phyloP scores from a whole-genome alignment of 2,888 invertebrate genomes.

The Xestia xanthographa region DNA sequence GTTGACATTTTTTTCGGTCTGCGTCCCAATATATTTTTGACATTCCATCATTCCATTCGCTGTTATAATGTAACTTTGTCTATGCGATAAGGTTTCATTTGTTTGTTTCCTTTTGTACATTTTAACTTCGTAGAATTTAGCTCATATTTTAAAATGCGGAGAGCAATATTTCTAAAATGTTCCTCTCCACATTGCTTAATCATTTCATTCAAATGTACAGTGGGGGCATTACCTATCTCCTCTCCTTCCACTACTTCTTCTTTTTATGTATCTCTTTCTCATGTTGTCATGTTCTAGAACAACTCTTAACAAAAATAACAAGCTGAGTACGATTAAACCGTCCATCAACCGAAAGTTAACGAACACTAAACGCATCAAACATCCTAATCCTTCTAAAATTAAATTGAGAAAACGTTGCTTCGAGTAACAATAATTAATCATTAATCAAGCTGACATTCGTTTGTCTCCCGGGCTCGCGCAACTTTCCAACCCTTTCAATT shows the following conservation, averaged over 20 bases:
- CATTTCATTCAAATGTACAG: background rate
- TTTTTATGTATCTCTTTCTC: background rate
- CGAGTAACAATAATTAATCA: conserved; percentile 82
- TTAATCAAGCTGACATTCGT: conserved; percentile 87
- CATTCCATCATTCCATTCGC: background rate
- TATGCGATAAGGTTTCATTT: background rate
- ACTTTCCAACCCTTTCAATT: conserved; percentile 88
- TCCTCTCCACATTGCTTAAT: no score
- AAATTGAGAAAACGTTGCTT: conserved; percentile 70
- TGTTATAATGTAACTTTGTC: background rate
- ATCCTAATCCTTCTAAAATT: conserved; percentile 69
- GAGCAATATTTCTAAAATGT: background rate
- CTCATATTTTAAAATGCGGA: background rate
- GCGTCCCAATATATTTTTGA: background rate
- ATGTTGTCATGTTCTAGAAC: background rate
- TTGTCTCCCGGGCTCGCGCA: conserved; percentile 83
- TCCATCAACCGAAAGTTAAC: conserved; percentile 31
- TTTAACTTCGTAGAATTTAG: no score
- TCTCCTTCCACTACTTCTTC: background rate
- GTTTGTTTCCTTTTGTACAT: no score
- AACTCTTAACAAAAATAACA: background rate
- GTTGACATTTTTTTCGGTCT: no score
- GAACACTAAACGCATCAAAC: conserved; percentile 63
- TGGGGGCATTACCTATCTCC: background rate
- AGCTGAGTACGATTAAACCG: conserved; percentile 6